These are phyloP conservation scores for Schizopygopsis pylzovi DNA, from an alignment of 2,797 vertebrate genomes.

Conservation along the genomic window DNA sequence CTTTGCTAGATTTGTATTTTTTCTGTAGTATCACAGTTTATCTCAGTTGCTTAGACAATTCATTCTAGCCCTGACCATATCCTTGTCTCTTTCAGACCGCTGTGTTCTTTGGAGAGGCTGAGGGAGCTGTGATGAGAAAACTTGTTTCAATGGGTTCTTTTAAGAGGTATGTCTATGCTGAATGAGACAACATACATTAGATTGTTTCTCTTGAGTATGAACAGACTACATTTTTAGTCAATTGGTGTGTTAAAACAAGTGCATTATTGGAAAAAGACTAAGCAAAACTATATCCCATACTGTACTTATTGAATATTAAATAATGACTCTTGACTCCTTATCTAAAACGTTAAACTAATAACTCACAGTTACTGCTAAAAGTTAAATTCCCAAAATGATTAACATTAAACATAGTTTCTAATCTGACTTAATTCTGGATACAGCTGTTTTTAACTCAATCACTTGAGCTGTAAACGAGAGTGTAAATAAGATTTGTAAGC, in stretches of 20 bases:
- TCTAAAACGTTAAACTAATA: too few species aligned
- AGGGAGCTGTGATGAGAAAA: constrained; percentile 97
- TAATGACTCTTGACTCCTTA: too few species aligned
- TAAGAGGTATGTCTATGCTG: constrained; percentile 82
- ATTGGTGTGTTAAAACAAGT: neutral
- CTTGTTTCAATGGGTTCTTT: constrained; percentile 95
- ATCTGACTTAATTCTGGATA: too few species aligned
- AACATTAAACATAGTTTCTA: too few species aligned
- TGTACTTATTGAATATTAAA: neutral
- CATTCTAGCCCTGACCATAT: too few species aligned
- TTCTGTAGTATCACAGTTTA: neutral
- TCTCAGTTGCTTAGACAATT: neutral
- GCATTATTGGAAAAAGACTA: neutral
- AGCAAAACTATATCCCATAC: neutral
- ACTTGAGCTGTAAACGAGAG: neutral
- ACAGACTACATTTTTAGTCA: neutral
- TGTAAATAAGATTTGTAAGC: neutral
- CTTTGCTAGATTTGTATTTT: neutral
- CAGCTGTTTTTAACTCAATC: neutral
- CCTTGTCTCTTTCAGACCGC: constrained; percentile 81
- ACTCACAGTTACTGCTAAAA: too few species aligned
- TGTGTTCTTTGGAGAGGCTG: constrained; percentile 93
- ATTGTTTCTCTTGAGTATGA: neutral
- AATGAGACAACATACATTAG: neutral
- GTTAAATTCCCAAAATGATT: too few species aligned